Conservation (phyloP, 2,113 vertebrate genomes). For the Laterallus jamaicensis region DNA sequence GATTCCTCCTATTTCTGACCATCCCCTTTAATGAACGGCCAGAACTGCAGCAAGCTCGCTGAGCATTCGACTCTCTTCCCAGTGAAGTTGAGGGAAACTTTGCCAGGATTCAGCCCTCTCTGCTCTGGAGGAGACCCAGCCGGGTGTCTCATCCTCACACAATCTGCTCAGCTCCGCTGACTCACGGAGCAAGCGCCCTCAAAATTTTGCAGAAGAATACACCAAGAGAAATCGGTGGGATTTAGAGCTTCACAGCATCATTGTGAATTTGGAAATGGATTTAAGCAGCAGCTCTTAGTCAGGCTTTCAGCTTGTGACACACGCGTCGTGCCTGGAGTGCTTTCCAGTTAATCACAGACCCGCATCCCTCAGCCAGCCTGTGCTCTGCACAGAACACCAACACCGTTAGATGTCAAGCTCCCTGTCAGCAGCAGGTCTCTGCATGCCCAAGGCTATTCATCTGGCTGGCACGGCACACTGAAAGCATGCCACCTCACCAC, state of each 20-base stretch:
- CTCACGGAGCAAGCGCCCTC: not conserved
- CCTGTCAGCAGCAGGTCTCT: accelerated
- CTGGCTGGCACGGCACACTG: not conserved
- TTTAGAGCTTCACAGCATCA: not conserved
- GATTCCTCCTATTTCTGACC: not conserved
- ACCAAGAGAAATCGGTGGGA: not conserved
- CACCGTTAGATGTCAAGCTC: not conserved
- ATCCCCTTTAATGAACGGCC: not conserved
- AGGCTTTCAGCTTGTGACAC: not conserved
- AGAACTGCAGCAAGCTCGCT: not conserved
- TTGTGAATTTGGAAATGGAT: not conserved
- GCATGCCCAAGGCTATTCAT: not conserved
- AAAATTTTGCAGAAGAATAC: not conserved
- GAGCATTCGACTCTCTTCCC: not conserved
- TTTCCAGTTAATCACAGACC: not conserved
- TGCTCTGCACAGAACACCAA: not conserved
- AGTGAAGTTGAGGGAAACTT: not conserved
- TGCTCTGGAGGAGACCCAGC: not conserved
- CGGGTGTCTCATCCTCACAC: not conserved
- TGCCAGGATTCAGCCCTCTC: not conserved
- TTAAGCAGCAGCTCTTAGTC: not conserved
- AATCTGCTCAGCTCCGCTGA: not conserved
- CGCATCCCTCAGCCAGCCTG: not conserved
- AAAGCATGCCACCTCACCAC: not conserved
- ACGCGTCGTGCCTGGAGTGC: accelerated